A percentile compares a stretch with the other conserved stretches of the same genome.
Evolutionary conservation across 2,888 invertebrate species (phyloP).

Genomic region (Cosmia pyralina): DNA sequence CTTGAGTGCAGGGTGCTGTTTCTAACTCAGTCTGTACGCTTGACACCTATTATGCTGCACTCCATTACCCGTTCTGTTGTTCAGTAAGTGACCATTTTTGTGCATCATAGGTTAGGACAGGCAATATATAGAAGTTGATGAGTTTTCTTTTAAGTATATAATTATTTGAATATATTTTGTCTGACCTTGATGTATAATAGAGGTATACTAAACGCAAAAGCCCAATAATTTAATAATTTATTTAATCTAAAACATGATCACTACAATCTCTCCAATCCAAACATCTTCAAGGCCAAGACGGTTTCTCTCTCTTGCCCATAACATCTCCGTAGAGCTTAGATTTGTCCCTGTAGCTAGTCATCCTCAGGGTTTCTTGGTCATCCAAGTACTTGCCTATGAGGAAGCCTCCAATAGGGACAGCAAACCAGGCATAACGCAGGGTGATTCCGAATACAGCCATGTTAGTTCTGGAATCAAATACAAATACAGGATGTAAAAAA

Average conservation of each 20-base stretch:
- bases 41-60: too few relatives aligned
- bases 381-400: conserved; percentile 92
- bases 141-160: neutral
- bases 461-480: conserved; percentile 64
- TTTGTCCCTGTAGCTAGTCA: conserved; percentile 94
- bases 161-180: neutral
- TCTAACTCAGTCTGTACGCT: too few relatives aligned
- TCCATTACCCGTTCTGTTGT: too few relatives aligned
- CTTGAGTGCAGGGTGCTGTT: too few relatives aligned
- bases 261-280: conserved; percentile 21
- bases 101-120: too few relatives aligned
- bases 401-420: conserved; percentile 90
- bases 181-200: neutral
- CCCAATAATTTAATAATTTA: conserved; percentile 11
- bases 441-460: conserved; percentile 91
- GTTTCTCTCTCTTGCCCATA: conserved; percentile 91
- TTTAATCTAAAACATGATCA: conserved; percentile 30
- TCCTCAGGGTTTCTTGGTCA: conserved; percentile 92
- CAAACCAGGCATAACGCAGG: conserved; percentile 85
- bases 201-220: neutral
- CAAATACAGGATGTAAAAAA: too few relatives aligned
- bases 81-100: too few relatives aligned
- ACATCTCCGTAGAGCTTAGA: conserved; percentile 93
- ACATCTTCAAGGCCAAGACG: conserved; percentile 92
- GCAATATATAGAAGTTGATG: too few relatives aligned